phyloP scores from a whole-genome alignment of 2,888 invertebrate species.

The Plemyria rubiginata region DNA sequence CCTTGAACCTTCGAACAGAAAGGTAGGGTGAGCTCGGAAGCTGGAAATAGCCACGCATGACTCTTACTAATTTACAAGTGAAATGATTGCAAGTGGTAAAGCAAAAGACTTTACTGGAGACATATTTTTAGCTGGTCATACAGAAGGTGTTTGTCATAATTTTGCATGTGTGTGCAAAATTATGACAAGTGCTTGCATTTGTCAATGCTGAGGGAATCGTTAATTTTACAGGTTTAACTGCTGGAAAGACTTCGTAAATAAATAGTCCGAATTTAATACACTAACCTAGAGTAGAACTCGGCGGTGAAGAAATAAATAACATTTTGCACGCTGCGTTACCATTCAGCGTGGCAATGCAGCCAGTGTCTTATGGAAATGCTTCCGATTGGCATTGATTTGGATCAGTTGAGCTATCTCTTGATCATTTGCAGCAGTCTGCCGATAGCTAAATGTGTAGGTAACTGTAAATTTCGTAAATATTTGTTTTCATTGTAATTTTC shows the following conservation, averaged over 20 bases:
- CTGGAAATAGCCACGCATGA: slow-evolving; percentile 42
- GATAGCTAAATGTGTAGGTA: no score
- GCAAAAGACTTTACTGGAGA: slow-evolving; percentile 17
- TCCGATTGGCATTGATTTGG: no score
- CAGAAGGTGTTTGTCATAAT: slow-evolving; percentile 33
- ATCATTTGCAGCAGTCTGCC: no score
- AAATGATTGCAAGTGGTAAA: slow-evolving; percentile 29
- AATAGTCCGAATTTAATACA: neutral
- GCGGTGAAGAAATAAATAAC: neutral
- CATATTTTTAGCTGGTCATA: slow-evolving; percentile 31
- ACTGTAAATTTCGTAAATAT: no score
- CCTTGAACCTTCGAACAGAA: slow-evolving; percentile 45
- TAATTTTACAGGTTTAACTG: slow-evolving; percentile 13
- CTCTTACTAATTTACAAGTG: slow-evolving; percentile 38
- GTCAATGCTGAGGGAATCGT: slow-evolving; percentile 22
- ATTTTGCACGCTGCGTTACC: no score
- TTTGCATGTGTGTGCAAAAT: slow-evolving; percentile 33
- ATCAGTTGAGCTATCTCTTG: no score
- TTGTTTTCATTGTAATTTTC: no score
- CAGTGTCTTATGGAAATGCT: no score
- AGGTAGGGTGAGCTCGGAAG: slow-evolving; percentile 28
- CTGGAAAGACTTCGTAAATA: neutral
- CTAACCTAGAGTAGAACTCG: neutral
- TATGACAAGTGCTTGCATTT: slow-evolving; percentile 23
- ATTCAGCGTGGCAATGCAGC: no score